phyloP scores from a whole-genome alignment of 2,797 vertebrate genomes.

The Strix occidentalis region DNA sequence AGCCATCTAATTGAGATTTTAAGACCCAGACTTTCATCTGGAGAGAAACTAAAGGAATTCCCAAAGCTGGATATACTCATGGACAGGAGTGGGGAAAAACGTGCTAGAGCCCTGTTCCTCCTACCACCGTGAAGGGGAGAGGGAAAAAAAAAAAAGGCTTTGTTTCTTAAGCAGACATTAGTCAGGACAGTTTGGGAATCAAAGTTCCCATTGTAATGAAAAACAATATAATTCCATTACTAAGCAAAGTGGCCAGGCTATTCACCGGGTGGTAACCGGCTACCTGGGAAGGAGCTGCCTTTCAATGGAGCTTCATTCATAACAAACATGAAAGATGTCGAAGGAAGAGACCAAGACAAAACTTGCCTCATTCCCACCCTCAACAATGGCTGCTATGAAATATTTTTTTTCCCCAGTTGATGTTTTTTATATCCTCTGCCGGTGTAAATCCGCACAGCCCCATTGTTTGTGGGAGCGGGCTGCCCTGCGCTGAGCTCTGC shows the following conservation, averaged over 20 bases:
- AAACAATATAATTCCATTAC: conserved; percentile 60
- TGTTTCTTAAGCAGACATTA: conserved; percentile 28
- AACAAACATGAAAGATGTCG: conserved; percentile 55
- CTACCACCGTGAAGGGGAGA: background rate
- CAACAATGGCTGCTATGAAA: conserved; percentile 38
- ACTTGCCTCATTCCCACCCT: conserved; percentile 46
- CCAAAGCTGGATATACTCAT: background rate
- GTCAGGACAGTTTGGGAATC: conserved; percentile 28
- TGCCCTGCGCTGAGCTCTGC: background rate
- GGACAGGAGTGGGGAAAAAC: background rate
- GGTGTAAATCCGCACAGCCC: background rate
- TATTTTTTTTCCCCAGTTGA: background rate
- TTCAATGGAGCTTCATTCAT: conserved; percentile 64
- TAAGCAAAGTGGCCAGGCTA: conserved; percentile 23
- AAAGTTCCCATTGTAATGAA: conserved; percentile 41
- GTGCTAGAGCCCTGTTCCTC: background rate
- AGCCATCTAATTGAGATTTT: conserved; percentile 61
- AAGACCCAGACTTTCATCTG: conserved; percentile 60
- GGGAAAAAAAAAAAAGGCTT: background rate
- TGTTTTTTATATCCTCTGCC: conserved; percentile 29
- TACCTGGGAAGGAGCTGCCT: conserved; percentile 56
- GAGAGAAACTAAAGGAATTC: conserved; percentile 58
- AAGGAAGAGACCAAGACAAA: conserved; percentile 62
- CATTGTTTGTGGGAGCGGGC: background rate
- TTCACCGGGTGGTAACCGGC: background rate